A percentile compares a stretch with the other conserved stretches of the same genome.
Evolutionary conservation across 2,888 invertebrate species (phyloP).

Genomic region (Apomyelois bistriatella): DNA sequence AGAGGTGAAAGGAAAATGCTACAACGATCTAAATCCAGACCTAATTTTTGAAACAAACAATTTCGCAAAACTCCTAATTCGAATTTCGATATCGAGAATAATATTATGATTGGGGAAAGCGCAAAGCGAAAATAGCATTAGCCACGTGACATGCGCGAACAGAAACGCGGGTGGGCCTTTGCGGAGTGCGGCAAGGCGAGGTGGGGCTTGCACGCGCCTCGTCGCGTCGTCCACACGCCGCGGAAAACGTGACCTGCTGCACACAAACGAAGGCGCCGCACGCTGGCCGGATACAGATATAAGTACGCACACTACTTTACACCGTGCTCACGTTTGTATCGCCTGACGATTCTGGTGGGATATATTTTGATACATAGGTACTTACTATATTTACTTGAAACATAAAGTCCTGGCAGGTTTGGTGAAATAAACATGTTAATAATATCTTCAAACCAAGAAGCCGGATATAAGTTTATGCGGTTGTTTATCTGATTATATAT

Average conservation of each 20-base stretch:
- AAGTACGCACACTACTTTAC: constrained; percentile 26
- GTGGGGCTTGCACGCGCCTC: constrained; percentile 41
- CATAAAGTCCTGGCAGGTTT: background rate
- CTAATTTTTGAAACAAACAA: constrained; percentile 6
- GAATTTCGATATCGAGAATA: constrained; percentile 26
- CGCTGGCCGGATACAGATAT: constrained; percentile 12
- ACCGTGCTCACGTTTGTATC: constrained; percentile 42
- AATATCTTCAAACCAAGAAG: no score
- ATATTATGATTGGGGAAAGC: constrained; percentile 48
- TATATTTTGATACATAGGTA: constrained; percentile 26
- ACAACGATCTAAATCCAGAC: background rate
- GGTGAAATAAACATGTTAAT: no score
- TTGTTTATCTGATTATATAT: no score
- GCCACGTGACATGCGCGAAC: constrained; percentile 39
- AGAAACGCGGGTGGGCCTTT: constrained; percentile 15
- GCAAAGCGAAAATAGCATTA: constrained; percentile 53
- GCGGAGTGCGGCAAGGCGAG: constrained; percentile 25
- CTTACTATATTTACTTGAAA: background rate
- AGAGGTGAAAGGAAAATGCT: background rate
- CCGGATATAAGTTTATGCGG: no score
- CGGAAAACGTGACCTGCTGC: constrained; percentile 70
- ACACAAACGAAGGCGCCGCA: constrained; percentile 24
- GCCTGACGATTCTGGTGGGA: constrained; percentile 32
- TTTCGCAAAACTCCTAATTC: constrained; percentile 21
- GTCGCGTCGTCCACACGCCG: constrained; percentile 60